Evolutionary conservation across 30 jellyfish, hydroid and myxozoan genomes (phyloP).

Genomic region (Phacellophora camtschatica): DNA sequence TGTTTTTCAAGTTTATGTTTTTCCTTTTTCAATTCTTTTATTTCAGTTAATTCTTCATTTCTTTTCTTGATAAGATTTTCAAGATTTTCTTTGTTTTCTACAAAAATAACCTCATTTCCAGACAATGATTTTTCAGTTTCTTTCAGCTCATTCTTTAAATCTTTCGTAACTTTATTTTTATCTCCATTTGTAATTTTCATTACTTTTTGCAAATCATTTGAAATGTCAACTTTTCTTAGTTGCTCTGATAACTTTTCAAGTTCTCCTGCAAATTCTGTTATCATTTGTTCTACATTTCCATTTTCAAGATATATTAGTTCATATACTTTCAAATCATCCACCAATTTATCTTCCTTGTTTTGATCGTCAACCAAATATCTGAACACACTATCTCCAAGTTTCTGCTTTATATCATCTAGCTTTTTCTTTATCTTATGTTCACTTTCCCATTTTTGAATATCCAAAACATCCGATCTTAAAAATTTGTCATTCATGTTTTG

Average conservation of each 20-base stretch:
- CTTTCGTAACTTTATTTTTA: background rate
- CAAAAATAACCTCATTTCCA: background rate
- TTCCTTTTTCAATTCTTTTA: background rate
- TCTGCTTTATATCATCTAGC: background rate
- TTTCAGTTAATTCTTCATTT: background rate
- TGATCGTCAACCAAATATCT: background rate
- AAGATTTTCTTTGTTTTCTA: background rate
- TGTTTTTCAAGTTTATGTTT: conserved; percentile 15
- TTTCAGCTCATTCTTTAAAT: conserved; percentile 22
- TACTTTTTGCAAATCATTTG: conserved; percentile 18
- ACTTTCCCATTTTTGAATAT: conserved; percentile 44
- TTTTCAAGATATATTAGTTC: background rate
- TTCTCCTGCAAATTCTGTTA: background rate
- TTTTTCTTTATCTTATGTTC: conserved; percentile 7
- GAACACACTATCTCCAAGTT: conserved; percentile 20
- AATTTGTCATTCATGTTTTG: background rate
- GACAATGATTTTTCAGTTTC: background rate
- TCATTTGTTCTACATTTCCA: conserved; percentile 17
- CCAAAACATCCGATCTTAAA: background rate
- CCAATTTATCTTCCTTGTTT: background rate
- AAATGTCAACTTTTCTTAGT: background rate
- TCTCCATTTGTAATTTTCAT: conserved; percentile 8
- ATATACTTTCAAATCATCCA: background rate
- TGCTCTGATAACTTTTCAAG: background rate
- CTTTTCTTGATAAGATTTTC: background rate